Evolutionary conservation across 2,888 invertebrate genomes (phyloP), one percentile per base, ranked within the genome.

Genomic region (Erebia epiphron): DNA sequence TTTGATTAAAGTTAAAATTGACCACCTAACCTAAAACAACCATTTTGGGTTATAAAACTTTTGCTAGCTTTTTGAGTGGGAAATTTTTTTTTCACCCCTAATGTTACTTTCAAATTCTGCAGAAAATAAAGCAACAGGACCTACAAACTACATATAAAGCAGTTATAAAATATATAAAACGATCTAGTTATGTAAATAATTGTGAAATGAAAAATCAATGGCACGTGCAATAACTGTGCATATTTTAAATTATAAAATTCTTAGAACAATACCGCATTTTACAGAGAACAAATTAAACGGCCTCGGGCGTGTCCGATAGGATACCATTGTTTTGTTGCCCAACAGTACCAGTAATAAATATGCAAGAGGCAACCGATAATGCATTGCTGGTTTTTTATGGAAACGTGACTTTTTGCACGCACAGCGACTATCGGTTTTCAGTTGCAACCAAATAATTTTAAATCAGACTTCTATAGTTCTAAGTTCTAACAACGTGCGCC

Each of bases 321-420:
- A 43, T 13, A 50, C 72, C 58, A 73, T 73, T 75, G 75, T 75
- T 63, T 69, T 64, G 72, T 67, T 67, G 63, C 72, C 74, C 74
- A 74, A 74, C 63, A 68, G 60, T 71, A 43, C 26, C 54, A 67
- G 21, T 71, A 57, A 74, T 75, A 69, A 75, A 75, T 75, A 75
- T 72, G 66, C 69, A 71, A 62, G 62, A 60, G 26, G 49, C 50
- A 49, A 68, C 52, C 61, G 61, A 61, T 54, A 50, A 58, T 63
- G 63, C 66, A 67, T 60, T 65, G 58, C 35, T 63, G 56, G 50
- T 67, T 64, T 50, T 43, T 49, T 63, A 57, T 57, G 21, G 26
- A 57, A 57, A 26, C 56, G 21, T 18, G 21, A 56, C 26, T 21
- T 56, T 56, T 43, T 60, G 8, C n/a, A 10, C 21, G 11, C 11